These are phyloP conservation scores for Neuroscelio doddi DNA, from an alignment of 2,888 invertebrate species.

Conservation along the genomic window DNA sequence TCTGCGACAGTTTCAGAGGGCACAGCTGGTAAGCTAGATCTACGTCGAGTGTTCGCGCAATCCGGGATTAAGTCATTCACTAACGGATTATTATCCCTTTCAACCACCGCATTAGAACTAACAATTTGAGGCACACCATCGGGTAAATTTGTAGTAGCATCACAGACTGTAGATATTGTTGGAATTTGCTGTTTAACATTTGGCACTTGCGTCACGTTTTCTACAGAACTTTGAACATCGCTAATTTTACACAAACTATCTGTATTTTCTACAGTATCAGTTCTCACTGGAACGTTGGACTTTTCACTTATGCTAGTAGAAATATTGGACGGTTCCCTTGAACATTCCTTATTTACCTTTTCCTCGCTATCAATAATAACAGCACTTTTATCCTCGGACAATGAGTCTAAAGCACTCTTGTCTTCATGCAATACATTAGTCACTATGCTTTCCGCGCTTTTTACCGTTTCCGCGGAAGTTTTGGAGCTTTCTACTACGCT, in stretches of 20 bases:
- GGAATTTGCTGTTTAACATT: slow-evolving; percentile 74
- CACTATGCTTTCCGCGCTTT: slow-evolving; percentile 48
- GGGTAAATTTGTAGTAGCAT: slow-evolving; percentile 74
- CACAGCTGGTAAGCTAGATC: slow-evolving; percentile 77
- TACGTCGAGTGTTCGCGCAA: slow-evolving; percentile 72
- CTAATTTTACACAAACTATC: slow-evolving; percentile 69
- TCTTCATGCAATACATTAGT: slow-evolving; percentile 65
- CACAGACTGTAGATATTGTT: slow-evolving; percentile 83
- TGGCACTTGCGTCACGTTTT: slow-evolving; percentile 71
- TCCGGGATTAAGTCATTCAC: slow-evolving; percentile 58
- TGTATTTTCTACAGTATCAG: slow-evolving; percentile 60
- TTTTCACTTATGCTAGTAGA: slow-evolving; percentile 70
- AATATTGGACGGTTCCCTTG: slow-evolving; percentile 71
- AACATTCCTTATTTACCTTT: slow-evolving; percentile 64
- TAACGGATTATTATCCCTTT: slow-evolving; percentile 62
- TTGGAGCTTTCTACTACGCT: slow-evolving; percentile 62
- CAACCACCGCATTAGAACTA: slow-evolving; percentile 64
- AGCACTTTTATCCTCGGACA: slow-evolving; percentile 61
- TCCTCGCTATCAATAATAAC: slow-evolving; percentile 64
- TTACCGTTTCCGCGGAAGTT: slow-evolving; percentile 43
- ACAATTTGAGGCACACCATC: slow-evolving; percentile 69
- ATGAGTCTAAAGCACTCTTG: slow-evolving; percentile 54
- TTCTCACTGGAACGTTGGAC: slow-evolving; percentile 55
- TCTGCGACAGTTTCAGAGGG: slow-evolving; percentile 63
- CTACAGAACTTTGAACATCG: slow-evolving; percentile 69